Base-by-base conservation (phyloP, 2,113 vertebrate species). In the Egretta garzetta region DNA sequence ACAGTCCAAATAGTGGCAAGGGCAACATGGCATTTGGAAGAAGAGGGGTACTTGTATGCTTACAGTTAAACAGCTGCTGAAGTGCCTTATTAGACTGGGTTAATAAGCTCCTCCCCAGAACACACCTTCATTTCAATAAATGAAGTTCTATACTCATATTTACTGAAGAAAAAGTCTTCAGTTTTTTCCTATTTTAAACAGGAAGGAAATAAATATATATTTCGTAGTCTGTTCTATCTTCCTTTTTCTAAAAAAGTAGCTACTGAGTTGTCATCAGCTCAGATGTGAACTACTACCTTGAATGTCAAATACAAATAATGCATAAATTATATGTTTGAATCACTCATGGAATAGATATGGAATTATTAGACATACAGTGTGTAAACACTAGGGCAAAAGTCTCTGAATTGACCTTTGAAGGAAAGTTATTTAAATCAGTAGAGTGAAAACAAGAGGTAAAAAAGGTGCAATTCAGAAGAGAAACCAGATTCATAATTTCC, bases 331-430 rank as follows among this genome's bases (percentile, higher is more conserved):
- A 52, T 53, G 63, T 90, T 94, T 82, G 81, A 93, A 70, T 91
- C 58, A 59, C 86, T 91, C 16, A 7, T 90, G 71, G 95, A 97
- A 96, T 94, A 94, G 71, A 93, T 89, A 95, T 95, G 63, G 86
- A 93, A 93, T 85, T 97, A 90, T 97, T 96, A 97, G 62, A 47
- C 43, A 49, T 74, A 68, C 33, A 77, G 60, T 93, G 81, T 81
- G 64, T 79, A 95, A 95, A 90, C 74, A 95, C 22, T 76, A 50
- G 53, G 80, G 88, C 76, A 94, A 89, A 96, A 97, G 83, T 89
- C 89, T 91, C 77, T 82, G 74, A 89, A 85, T 59, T 93, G 84
- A 96, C 80, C 85, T 94, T 93, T 87, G 70, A 64, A 94, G 33
- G 28, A 79, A 85, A 85, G 77, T 80, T 96, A 90, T 95, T 96